phyloP scores from a whole-genome alignment of 1,140 invertebrate genomes.

The Leptinotarsa lineolata region DNA sequence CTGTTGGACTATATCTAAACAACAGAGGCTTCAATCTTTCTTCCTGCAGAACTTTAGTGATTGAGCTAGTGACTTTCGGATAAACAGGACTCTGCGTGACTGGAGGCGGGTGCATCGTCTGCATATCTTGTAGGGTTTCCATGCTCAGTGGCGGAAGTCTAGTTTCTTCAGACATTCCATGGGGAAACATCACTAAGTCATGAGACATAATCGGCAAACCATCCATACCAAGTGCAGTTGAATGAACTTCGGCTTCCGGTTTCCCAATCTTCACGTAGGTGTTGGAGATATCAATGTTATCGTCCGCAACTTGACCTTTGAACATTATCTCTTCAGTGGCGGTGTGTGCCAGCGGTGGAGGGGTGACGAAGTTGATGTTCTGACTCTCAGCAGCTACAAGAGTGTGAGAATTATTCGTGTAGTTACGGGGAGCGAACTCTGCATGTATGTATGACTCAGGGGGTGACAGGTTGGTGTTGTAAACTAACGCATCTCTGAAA shows the following conservation, averaged over 20 bases:
- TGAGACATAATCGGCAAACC: conserved; percentile 31
- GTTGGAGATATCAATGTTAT: conserved; percentile 52
- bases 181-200: conserved; percentile 32
- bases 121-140: conserved; percentile 51
- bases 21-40: conserved; percentile 27
- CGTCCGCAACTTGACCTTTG: conserved; percentile 57
- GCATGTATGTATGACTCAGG: conserved; percentile 40
- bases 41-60: conserved; percentile 29
- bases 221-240: conserved; percentile 33
- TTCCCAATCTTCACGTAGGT: conserved; percentile 58
- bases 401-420: conserved; percentile 26
- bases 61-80: conserved; percentile 33
- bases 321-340: conserved; percentile 44
- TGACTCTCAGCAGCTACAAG: conserved; percentile 43
- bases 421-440: conserved; percentile 38
- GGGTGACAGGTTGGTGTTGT: conserved; percentile 29
- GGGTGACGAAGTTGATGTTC: conserved; percentile 46
- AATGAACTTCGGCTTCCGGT: conserved; percentile 55
- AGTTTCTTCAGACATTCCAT: conserved; percentile 15
- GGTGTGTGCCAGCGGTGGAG: conserved; percentile 32
- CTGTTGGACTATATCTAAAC: background rate
- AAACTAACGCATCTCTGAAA: conserved; percentile 30
- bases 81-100: conserved; percentile 36
- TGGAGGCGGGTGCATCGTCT: conserved; percentile 54
- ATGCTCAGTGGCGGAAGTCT: conserved; percentile 41